Conservation (phyloP, 2,797 vertebrate genomes). For the Paramormyrops hopkinsi region DNA sequence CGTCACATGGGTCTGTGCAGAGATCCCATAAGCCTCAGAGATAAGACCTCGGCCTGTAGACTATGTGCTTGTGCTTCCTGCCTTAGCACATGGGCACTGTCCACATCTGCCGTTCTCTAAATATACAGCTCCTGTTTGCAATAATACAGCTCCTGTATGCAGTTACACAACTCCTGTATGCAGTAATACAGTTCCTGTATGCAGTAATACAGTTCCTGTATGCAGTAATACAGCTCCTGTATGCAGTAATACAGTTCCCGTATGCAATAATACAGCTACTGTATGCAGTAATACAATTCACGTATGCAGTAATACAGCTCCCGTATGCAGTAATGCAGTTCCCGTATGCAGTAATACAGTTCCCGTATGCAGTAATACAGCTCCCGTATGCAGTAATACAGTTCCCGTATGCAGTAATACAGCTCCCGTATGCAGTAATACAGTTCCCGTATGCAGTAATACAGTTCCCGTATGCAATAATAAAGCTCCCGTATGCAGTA, state of each 20-base stretch:
- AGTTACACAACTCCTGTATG: no score
- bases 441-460: neutral
- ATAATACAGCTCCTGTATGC: no score
- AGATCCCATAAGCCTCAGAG: neutral
- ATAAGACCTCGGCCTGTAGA: neutral
- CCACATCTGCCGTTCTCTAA: neutral
- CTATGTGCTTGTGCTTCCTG: neutral
- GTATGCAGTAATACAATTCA: no score
- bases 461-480: no score
- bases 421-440: neutral
- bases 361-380: neutral
- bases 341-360: neutral
- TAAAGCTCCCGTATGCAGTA: no score
- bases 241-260: no score
- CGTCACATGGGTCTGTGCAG: neutral
- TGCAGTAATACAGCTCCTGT: no score
- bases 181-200: neutral
- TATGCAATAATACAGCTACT: no score
- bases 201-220: no score
- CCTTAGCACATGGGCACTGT: neutral
- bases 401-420: neutral
- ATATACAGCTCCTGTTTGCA: neutral
- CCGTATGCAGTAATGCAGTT: neutral
- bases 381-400: neutral
- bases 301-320: neutral